Evolutionary conservation across 2,888 invertebrate species (phyloP), one percentile per base, ranked within the genome.

Genomic region (Drosophila testacea): DNA sequence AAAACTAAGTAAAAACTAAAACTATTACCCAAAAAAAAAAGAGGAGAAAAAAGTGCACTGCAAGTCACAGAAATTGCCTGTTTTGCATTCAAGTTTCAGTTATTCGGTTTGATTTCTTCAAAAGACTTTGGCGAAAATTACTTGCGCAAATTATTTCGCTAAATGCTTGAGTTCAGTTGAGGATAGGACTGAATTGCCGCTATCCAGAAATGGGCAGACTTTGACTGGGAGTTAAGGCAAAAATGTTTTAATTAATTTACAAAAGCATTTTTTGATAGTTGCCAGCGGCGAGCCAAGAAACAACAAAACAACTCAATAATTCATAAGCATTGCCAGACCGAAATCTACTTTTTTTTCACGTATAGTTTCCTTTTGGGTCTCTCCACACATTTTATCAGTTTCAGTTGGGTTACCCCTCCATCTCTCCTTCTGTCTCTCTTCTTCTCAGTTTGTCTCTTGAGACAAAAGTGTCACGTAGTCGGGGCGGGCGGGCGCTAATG

Each of bases 201-300:
- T 13, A 36, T 39, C 52, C 68, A 4, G 65, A 87, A 87, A 87
- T 78, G 69, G 80, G 72, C 75, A 80, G 63, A 46, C 51, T 55
- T 46, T 50, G 41, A 13, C 27, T 69, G 48, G 65, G 66, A 81
- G 76, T 85, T 85, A 85, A 80, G 70, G 78, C 80, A 85, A 78
- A 85, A 85, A 85, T 88, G 86, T 88, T 85, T 85, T 88, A 85
- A 85, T 85, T 88, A 85, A 85, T 88, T 85, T 88, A 75, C 66
- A 66, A 73, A 42, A 63, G 47, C 42, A 55, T 55, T 47, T 44
- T 27, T 44, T 27, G n/a, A 44, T 39, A 51, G 50, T 55, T 55
- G 74, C 76, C 65, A 42, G 66, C 47, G 77, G 69, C 57, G 41
- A 54, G 34, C 28, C 36, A 39, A 36, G 34, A 28, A 50, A 47